Conservation (phyloP, 2,113 vertebrate species). For the Pollimyrus isidori region DNA sequence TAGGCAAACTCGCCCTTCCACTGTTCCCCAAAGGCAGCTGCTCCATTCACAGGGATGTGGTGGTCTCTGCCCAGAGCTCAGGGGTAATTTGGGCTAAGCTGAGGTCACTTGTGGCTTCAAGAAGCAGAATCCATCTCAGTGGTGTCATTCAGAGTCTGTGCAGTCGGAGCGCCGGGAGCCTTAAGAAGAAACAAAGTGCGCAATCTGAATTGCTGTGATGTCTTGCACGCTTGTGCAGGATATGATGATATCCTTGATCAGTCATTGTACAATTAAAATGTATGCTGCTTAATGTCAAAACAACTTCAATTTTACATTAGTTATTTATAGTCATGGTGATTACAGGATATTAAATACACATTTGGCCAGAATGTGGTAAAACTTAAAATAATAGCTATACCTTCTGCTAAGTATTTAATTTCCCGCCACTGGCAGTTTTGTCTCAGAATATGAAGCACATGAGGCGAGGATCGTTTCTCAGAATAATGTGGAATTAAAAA, state of each 20-base stretch:
- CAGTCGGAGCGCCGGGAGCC: background rate
- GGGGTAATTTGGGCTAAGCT: slow-evolving; percentile 4
- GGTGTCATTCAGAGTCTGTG: background rate
- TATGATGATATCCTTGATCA: background rate
- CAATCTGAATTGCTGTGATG: background rate
- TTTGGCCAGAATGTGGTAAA: background rate
- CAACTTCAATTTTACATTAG: background rate
- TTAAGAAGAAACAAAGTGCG: background rate
- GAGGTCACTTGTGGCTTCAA: slow-evolving; percentile 1
- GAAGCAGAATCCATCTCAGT: background rate
- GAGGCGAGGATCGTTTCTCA: background rate
- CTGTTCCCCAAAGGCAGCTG: slow-evolving; percentile 20
- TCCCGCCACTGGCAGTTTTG: background rate
- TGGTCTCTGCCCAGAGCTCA: background rate
- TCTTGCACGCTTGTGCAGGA: background rate
- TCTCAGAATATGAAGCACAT: slow-evolving; percentile 15
- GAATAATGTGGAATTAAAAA: slow-evolving; percentile 36
- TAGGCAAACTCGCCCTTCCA: slow-evolving; percentile 2
- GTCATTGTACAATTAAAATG: background rate
- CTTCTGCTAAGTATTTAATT: background rate
- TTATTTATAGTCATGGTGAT: background rate
- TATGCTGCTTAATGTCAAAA: background rate
- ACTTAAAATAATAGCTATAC: background rate
- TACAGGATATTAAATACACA: background rate
- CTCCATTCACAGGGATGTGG: slow-evolving; percentile 25